Percentiles rank a stretch among this genome's conserved stretches.
These are phyloP conservation scores for Spilosoma lubricipeda DNA, from an alignment of 2,888 invertebrate species.

Conservation along the genomic window DNA sequence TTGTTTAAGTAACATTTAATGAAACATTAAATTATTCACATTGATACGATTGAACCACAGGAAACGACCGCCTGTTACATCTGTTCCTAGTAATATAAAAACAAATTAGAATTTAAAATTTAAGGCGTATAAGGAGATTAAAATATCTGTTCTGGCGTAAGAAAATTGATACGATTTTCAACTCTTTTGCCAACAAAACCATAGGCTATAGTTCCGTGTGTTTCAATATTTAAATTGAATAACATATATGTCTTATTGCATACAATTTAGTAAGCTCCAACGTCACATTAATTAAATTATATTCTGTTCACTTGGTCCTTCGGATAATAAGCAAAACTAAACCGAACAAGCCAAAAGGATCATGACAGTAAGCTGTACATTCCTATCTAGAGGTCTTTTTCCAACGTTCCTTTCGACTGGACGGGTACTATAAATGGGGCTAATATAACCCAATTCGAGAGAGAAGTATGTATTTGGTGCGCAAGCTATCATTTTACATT, in stretches of 20 bases:
- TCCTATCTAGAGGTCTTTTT: slow-evolving; percentile 38
- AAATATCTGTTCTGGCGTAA: background rate
- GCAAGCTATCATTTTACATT: slow-evolving; percentile 60
- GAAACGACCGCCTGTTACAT: slow-evolving; percentile 1
- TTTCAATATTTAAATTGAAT: slow-evolving; percentile 1
- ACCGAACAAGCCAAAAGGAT: slow-evolving; percentile 57
- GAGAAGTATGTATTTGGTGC: slow-evolving; percentile 56
- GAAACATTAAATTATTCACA: background rate
- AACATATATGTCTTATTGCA: slow-evolving; percentile 16
- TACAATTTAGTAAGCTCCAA: background rate
- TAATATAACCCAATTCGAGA: slow-evolving; percentile 63
- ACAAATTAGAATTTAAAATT: background rate
- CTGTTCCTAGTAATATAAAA: background rate
- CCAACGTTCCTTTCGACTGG: slow-evolving; percentile 65
- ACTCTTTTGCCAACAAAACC: background rate
- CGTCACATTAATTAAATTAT: slow-evolving; percentile 12
- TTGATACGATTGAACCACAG: background rate
- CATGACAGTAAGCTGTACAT: slow-evolving; percentile 36
- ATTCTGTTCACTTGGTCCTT: slow-evolving; percentile 27
- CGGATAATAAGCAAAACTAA: slow-evolving; percentile 32
- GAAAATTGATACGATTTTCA: slow-evolving; percentile 1
- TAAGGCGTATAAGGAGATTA: background rate
- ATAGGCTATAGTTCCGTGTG: background rate
- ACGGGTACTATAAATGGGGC: slow-evolving; percentile 61
- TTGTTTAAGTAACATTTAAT: slow-evolving; percentile 5